Conservation (phyloP, 2,797 vertebrate species). For the Chromobotia macracanthus region DNA sequence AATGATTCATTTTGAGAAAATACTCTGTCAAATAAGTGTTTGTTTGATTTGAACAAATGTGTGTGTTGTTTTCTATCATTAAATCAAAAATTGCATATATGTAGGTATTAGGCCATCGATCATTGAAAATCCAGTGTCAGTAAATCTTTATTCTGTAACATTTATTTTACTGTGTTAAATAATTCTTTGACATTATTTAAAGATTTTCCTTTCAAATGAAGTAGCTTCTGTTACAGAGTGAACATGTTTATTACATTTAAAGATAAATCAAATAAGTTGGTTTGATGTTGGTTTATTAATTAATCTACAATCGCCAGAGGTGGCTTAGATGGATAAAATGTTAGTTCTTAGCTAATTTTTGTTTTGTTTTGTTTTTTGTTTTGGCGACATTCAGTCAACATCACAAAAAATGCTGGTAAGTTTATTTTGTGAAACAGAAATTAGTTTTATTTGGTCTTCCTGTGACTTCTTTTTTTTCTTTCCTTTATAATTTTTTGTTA, state of each 20-base stretch:
- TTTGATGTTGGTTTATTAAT: background rate
- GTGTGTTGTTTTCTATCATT: slow-evolving; percentile 14
- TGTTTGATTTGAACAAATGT: background rate
- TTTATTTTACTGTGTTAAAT: background rate
- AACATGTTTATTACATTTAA: background rate
- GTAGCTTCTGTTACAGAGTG: background rate
- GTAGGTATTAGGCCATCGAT: no score
- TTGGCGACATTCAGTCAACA: slow-evolving; percentile 86
- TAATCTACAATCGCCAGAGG: slow-evolving; percentile 2
- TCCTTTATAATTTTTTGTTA: slow-evolving; percentile 58
- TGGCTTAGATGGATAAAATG: slow-evolving; percentile 25
- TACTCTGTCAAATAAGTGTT: background rate
- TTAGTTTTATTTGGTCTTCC: slow-evolving; percentile 78
- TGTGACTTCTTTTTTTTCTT: slow-evolving; percentile 67
- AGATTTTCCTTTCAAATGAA: background rate
- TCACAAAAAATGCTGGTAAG: slow-evolving; percentile 90
- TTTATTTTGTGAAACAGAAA: slow-evolving; percentile 78
- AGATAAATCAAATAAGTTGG: background rate
- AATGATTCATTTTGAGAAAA: background rate
- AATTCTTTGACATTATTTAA: background rate
- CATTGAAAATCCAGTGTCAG: no score
- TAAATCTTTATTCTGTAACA: background rate
- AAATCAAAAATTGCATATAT: background rate
- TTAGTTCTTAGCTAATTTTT: slow-evolving; percentile 67
- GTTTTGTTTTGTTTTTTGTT: slow-evolving; percentile 81